Percentiles rank a stretch among this genome's conserved stretches.
phyloP scores from a whole-genome alignment of 2,113 vertebrate genomes.

The Jacana jacana region DNA sequence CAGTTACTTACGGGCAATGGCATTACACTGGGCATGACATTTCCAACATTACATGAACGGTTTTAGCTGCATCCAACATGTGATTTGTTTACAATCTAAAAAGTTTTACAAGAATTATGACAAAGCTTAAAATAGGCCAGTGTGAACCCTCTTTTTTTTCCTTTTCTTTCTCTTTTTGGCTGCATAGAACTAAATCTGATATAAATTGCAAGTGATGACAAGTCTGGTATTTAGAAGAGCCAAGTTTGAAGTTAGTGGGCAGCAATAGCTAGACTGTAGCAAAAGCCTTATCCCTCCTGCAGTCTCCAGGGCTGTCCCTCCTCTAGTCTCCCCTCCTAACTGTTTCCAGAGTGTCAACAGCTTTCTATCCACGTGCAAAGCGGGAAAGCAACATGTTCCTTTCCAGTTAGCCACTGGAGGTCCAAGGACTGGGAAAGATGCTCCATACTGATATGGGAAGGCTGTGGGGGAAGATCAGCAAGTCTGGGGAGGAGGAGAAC shows the following conservation, averaged over 20 bases:
- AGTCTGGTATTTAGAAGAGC: background rate
- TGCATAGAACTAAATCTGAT: background rate
- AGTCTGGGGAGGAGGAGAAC: background rate
- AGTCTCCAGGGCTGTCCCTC: background rate
- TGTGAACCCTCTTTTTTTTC: background rate
- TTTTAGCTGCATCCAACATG: background rate
- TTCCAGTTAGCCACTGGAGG: background rate
- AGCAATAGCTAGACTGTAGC: background rate
- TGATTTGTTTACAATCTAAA: background rate
- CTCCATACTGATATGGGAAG: background rate
- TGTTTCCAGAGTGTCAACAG: background rate
- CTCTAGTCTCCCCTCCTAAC: background rate
- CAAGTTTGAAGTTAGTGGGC: background rate
- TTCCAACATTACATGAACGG: background rate
- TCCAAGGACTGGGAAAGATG: background rate
- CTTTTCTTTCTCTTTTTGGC: background rate
- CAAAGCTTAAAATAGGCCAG: background rate
- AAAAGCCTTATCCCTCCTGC: background rate
- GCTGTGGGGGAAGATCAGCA: background rate
- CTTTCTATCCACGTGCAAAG: background rate
- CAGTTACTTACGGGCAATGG: accelerated
- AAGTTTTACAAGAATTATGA: background rate
- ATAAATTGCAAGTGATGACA: background rate
- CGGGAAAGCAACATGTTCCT: background rate
- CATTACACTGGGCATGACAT: background rate